These are phyloP conservation scores for Muraenolepis orangiensis DNA, from an alignment of 2,797 vertebrate genomes.

Conservation along the genomic window DNA sequence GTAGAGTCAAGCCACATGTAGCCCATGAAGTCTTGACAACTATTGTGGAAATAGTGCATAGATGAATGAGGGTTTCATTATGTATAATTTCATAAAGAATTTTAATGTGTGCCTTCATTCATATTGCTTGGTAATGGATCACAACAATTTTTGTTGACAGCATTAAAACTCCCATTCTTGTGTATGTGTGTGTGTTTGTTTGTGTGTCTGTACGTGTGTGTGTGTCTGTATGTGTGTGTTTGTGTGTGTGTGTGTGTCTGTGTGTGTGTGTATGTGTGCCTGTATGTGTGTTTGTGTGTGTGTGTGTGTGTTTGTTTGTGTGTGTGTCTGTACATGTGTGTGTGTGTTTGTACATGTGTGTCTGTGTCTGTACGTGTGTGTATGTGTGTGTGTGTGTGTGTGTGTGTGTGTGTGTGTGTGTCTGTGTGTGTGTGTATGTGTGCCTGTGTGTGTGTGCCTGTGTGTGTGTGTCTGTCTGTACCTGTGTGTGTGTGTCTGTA, in stretches of 20 bases:
- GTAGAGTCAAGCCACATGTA: neutral
- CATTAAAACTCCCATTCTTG: slow-evolving; percentile 9
- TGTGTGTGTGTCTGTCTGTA: too few relatives aligned
- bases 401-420: slow-evolving; percentile 22
- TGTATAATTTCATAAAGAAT: neutral
- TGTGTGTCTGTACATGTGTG: too few relatives aligned
- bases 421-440: slow-evolving; percentile 1
- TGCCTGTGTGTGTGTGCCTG: too few relatives aligned
- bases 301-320: too few relatives aligned
- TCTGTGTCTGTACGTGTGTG: slow-evolving; percentile 30
- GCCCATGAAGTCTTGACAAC: neutral
- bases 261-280: too few relatives aligned
- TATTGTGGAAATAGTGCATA: neutral
- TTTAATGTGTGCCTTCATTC: neutral
- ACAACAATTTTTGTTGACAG: slow-evolving; percentile 4
- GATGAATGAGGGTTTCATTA: neutral
- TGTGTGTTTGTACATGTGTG: slow-evolving; percentile 11
- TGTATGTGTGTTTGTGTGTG: too few relatives aligned
- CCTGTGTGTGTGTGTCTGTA: slow-evolving; percentile 21
- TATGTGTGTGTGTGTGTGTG: neutral
- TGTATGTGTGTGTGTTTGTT: slow-evolving; percentile 25
- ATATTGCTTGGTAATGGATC: neutral
- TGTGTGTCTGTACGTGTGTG: slow-evolving; percentile 11
- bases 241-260: neutral
- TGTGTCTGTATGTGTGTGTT: slow-evolving; percentile 30